Evolutionary conservation across 2,888 invertebrate genomes (phyloP).

Genomic region (Conistra vaccinii): DNA sequence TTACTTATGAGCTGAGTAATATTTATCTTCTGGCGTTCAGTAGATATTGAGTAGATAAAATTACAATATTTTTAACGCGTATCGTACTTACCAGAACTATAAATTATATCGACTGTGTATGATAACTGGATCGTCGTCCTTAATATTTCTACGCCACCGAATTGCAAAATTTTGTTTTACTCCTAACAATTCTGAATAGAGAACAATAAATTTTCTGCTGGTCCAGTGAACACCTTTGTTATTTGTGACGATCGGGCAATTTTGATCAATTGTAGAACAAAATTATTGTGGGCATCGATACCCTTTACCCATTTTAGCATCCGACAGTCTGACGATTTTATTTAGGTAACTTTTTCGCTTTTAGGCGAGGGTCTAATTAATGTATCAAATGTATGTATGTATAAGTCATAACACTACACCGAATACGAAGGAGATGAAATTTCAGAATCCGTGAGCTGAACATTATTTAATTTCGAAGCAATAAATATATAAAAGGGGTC

Average conservation of each 20-base stretch:
- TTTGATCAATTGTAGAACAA: conserved; percentile 51
- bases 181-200: conserved; percentile 70
- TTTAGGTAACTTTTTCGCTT: not conserved
- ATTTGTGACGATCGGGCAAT: conserved; percentile 65
- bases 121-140: conserved; percentile 64
- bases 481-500: conserved; percentile 35
- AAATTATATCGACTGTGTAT: not conserved
- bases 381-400: not conserved
- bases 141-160: conserved; percentile 71
- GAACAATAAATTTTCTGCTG: conserved; percentile 68
- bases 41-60: not conserved
- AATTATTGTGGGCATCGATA: conserved; percentile 25
- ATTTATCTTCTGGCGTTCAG: not conserved
- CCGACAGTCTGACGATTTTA: conserved; percentile 1
- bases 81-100: not conserved
- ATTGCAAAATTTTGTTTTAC: conserved; percentile 71
- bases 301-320: conserved; percentile 21
- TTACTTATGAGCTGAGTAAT: not conserved
- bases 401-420: conserved; percentile 16
- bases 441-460: conserved; percentile 4
- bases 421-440: conserved; percentile 32
- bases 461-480: conserved; percentile 44
- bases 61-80: not conserved
- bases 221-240: conserved; percentile 66
- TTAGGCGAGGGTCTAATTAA: conserved; percentile 21